Percentiles rank a stretch among this genome's conserved stretches.
Evolutionary conservation across 2,888 invertebrate species (phyloP).

Genomic region (Drosophila gaucha): DNA sequence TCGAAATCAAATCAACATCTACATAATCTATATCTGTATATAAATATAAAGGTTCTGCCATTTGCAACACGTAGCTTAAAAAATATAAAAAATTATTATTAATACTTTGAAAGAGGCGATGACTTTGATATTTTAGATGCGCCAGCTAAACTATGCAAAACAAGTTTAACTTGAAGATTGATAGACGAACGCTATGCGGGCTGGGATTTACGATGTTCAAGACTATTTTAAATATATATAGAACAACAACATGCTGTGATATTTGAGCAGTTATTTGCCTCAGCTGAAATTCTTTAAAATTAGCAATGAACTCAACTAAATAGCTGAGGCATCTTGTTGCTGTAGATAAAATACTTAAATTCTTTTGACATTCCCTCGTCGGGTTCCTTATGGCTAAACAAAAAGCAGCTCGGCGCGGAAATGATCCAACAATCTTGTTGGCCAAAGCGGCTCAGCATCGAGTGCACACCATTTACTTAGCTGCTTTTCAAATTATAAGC

Average conservation of each 20-base stretch:
- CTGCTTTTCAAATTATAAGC: slow-evolving; percentile 53
- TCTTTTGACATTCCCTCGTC: not conserved
- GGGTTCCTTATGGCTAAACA: not conserved
- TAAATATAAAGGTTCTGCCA: slow-evolving; percentile 1
- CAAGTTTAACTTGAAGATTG: slow-evolving; percentile 43
- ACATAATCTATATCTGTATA: no score
- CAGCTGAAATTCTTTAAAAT: not conserved
- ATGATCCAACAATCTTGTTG: slow-evolving; percentile 37
- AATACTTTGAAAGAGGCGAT: slow-evolving; percentile 11
- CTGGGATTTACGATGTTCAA: slow-evolving; percentile 5
- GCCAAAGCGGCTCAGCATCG: slow-evolving; percentile 46
- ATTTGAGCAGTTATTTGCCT: slow-evolving; percentile 18
- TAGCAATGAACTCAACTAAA: slow-evolving; percentile 1
- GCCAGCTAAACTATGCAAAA: slow-evolving; percentile 18
- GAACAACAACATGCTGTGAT: slow-evolving; percentile 37
- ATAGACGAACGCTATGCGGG: slow-evolving; percentile 46
- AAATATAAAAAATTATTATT: slow-evolving; percentile 12
- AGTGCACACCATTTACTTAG: slow-evolving; percentile 55
- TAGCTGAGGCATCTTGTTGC: not conserved
- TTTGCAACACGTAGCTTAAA: slow-evolving; percentile 13
- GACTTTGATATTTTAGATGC: slow-evolving; percentile 7
- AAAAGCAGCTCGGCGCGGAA: slow-evolving; percentile 19
- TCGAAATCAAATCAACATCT: no score
- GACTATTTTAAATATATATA: slow-evolving; percentile 12
- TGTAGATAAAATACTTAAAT: slow-evolving; percentile 10